phyloP scores from a whole-genome alignment of 2,888 invertebrate species.

The Acrobasis suavella region DNA sequence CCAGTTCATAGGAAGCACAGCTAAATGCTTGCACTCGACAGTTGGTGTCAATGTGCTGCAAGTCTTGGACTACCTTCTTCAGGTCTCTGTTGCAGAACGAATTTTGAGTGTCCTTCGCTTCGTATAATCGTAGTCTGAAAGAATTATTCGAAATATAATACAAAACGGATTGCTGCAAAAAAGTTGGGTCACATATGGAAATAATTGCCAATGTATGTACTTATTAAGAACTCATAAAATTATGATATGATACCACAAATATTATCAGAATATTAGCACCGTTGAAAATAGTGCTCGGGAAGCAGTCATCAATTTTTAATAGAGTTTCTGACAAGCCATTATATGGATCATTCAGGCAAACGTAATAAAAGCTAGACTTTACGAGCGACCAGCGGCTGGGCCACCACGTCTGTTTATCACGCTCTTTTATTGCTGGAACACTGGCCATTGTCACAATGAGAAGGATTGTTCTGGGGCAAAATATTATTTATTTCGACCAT shows the following conservation, averaged over 20 bases:
- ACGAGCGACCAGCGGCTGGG: slow-evolving; percentile 55
- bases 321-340: slow-evolving; percentile 53
- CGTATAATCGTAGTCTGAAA: slow-evolving; percentile 70
- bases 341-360: slow-evolving; percentile 57
- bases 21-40: slow-evolving; percentile 66
- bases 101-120: slow-evolving; percentile 46
- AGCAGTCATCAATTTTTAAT: slow-evolving; percentile 55
- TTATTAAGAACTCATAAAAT: no score
- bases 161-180: no score
- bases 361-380: slow-evolving; percentile 70
- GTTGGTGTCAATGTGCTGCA: slow-evolving; percentile 69
- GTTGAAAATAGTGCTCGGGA: slow-evolving; percentile 37
- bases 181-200: no score
- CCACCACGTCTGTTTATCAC: slow-evolving; percentile 52
- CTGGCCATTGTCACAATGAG: not conserved
- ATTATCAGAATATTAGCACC: slow-evolving; percentile 5
- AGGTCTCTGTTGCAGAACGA: slow-evolving; percentile 51
- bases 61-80: slow-evolving; percentile 59
- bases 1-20: slow-evolving; percentile 55
- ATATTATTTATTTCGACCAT: not conserved
- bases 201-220: no score
- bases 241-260: not conserved
- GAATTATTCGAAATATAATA: no score
- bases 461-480: not conserved
- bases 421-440: slow-evolving; percentile 50